These are phyloP conservation scores for Steinernema feltiae DNA, from an alignment of 1,140 invertebrate genomes.

Conservation along the genomic window DNA sequence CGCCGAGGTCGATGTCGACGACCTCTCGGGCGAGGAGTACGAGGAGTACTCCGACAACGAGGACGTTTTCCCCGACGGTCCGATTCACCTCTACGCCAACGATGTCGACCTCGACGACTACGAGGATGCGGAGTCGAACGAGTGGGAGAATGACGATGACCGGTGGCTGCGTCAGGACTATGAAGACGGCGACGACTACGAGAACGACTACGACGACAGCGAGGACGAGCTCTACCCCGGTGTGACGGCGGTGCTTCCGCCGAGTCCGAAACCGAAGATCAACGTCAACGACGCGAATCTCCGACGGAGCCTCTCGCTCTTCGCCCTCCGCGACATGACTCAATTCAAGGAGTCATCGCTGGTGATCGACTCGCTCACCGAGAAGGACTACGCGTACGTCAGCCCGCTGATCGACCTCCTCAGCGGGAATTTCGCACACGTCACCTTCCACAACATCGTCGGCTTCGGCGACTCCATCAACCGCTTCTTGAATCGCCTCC, in stretches of 20 bases:
- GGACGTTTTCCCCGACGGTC: not conserved
- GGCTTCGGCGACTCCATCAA: not conserved
- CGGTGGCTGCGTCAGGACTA: not conserved
- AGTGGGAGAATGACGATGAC: not conserved
- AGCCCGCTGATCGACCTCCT: not conserved
- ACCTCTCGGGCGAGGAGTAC: not conserved
- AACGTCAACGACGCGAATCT: not conserved
- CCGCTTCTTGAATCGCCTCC: not conserved
- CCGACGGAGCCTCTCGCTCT: not conserved
- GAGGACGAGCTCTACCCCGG: not conserved
- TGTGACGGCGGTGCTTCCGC: not conserved
- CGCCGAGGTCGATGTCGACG: not conserved
- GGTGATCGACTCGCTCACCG: not conserved
- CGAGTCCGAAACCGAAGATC: not conserved
- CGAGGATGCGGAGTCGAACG: not conserved
- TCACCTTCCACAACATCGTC: not conserved
- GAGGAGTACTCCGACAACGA: not conserved
- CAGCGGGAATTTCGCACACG: not conserved
- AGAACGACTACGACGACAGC: not conserved
- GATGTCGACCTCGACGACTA: not conserved
- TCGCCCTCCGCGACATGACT: slow-evolving; percentile 4
- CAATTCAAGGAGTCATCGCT: not conserved
- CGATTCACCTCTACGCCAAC: not conserved
- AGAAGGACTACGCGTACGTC: not conserved
- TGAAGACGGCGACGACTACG: not conserved